phyloP scores from a whole-genome alignment of 2,797 vertebrate genomes.

The Cottoperca gobio region DNA sequence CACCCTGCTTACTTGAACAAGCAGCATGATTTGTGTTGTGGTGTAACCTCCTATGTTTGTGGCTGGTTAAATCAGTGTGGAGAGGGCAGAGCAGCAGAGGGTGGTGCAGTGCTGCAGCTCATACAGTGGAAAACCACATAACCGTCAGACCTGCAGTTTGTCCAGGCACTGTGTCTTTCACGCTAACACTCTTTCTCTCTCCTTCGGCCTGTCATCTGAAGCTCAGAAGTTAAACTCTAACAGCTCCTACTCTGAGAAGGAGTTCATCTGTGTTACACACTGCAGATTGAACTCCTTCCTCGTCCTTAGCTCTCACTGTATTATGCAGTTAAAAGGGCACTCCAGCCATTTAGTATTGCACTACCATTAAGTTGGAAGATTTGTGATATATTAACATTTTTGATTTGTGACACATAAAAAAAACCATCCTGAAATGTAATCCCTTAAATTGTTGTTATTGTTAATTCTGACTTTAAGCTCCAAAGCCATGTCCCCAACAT shows the following conservation, averaged over 20 bases:
- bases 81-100: neutral
- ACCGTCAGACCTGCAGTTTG: slow-evolving; percentile 27
- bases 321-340: neutral
- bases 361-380: neutral
- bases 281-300: slow-evolving; percentile 20
- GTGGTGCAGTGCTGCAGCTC: slow-evolving; percentile 9
- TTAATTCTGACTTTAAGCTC: neutral
- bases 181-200: neutral
- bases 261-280: slow-evolving; percentile 21
- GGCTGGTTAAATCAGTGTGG: slow-evolving; percentile 21
- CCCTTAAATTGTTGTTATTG: neutral
- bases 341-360: neutral
- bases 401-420: no score
- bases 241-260: slow-evolving; percentile 24
- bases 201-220: slow-evolving; percentile 19
- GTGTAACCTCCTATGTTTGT: neutral
- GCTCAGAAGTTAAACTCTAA: slow-evolving; percentile 41
- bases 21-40: slow-evolving; percentile 39
- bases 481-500: neutral
- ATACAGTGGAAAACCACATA: neutral
- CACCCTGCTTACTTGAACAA: slow-evolving; percentile 42
- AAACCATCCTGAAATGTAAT: neutral
- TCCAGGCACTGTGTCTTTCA: neutral
- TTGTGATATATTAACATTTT: no score
- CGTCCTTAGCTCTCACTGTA: neutral